Conservation (phyloP, 2,888 invertebrate species). For the Notocelia uddmanniana region DNA sequence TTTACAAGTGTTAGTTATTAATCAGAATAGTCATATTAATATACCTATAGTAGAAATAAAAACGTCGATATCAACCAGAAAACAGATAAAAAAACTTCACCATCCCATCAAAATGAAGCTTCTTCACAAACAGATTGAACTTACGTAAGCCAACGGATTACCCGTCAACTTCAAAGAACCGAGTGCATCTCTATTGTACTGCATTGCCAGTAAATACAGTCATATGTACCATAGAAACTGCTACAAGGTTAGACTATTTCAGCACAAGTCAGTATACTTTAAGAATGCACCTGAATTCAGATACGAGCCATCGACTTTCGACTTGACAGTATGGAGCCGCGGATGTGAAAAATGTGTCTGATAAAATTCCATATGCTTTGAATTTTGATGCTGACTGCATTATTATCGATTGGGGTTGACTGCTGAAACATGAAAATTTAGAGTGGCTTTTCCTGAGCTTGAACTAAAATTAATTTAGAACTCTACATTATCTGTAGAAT, state of each 20-base stretch:
- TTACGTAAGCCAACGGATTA: neutral
- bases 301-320: constrained; percentile 18
- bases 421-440: constrained; percentile 8
- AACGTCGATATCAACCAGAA: too few species aligned
- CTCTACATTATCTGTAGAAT: too few species aligned
- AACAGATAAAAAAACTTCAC: too few species aligned
- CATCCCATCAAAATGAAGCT: neutral
- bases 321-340: constrained; percentile 27
- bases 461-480: neutral
- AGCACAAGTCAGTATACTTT: neutral
- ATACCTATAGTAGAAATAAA: too few species aligned
- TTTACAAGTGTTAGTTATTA: too few species aligned
- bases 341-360: constrained; percentile 42
- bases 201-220: neutral
- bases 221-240: neutral
- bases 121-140: neutral
- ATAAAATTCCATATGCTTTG: constrained; percentile 40
- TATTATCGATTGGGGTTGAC: constrained; percentile 39
- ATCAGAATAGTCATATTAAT: too few species aligned
- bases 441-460: neutral
- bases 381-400: constrained; percentile 39
- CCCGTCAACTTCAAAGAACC: constrained; percentile 3
- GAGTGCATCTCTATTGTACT: neutral
- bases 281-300: constrained; percentile 21
- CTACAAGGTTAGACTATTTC: neutral